These are phyloP conservation scores for Drosophila bocqueti DNA, from an alignment of 1,140 invertebrate species.

Conservation along the genomic window DNA sequence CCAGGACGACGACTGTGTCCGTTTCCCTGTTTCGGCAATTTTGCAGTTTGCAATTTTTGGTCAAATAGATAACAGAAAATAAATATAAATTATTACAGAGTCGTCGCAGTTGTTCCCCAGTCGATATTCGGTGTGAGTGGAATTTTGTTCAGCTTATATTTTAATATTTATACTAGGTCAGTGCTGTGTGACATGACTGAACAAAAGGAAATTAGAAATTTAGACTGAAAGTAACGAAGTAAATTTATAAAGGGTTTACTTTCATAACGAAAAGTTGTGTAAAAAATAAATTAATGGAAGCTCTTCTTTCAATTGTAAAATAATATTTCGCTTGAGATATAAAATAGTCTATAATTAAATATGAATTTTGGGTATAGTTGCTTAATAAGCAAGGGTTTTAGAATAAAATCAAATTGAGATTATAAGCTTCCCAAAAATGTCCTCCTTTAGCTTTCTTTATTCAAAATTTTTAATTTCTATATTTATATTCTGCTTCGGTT, in stretches of 20 bases:
- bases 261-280: neutral
- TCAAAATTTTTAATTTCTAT: neutral
- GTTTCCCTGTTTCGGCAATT: constrained; percentile 17
- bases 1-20: constrained; percentile 8
- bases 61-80: constrained; percentile 60
- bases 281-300: no score
- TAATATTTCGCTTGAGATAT: neutral
- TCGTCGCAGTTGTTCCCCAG: constrained; percentile 20
- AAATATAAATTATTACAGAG: constrained; percentile 59
- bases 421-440: neutral
- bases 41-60: constrained; percentile 56
- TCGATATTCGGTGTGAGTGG: constrained; percentile 19
- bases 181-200: neutral
- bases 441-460: no score
- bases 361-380: no score
- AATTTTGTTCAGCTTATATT: constrained; percentile 27
- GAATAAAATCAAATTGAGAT: constrained; percentile 16
- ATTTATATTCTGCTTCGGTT: neutral
- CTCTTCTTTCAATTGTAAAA: no score
- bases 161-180: constrained; percentile 46
- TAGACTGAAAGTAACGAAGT: no score
- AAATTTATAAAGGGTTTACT: neutral
- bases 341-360: no score
- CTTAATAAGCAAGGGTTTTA: no score
- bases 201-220: neutral